Conservation (phyloP, 2,797 vertebrate genomes). For the Sebastes steindachneri region DNA sequence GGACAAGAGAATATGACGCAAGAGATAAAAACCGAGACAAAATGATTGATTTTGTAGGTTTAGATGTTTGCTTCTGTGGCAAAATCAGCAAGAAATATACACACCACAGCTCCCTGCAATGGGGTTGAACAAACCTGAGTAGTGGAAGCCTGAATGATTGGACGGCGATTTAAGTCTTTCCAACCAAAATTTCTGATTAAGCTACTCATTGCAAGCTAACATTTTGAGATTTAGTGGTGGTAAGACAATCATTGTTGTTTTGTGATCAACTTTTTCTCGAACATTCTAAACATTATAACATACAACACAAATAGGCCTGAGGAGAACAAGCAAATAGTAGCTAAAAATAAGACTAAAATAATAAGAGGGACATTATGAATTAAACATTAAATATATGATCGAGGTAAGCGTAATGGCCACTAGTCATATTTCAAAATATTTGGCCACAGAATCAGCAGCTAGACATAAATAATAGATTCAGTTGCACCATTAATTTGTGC, state of each 20-base stretch:
- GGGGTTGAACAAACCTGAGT: neutral
- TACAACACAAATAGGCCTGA: neutral
- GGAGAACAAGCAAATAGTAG: neutral
- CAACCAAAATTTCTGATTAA: neutral
- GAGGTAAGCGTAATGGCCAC: neutral
- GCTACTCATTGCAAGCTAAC: neutral
- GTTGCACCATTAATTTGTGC: conserved; percentile 13
- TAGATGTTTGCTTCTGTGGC: neutral
- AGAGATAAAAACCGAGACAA: neutral
- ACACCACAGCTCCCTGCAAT: neutral
- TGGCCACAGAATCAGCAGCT: conserved; percentile 2
- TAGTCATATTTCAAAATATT: conserved; percentile 2
- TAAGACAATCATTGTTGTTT: neutral
- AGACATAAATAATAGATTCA: neutral
- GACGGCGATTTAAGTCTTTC: neutral
- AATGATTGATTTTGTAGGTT: neutral
- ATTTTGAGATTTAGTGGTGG: neutral
- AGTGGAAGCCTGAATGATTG: conserved; percentile 16
- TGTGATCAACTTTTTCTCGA: neutral
- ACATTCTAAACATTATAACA: neutral
- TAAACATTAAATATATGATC: neutral
- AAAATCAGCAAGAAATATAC: neutral
- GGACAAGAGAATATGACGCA: conserved; percentile 5
- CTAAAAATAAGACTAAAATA: neutral
- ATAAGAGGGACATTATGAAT: neutral